phyloP scores from a whole-genome alignment of 2,113 vertebrate species.

The Sula dactylatra region DNA sequence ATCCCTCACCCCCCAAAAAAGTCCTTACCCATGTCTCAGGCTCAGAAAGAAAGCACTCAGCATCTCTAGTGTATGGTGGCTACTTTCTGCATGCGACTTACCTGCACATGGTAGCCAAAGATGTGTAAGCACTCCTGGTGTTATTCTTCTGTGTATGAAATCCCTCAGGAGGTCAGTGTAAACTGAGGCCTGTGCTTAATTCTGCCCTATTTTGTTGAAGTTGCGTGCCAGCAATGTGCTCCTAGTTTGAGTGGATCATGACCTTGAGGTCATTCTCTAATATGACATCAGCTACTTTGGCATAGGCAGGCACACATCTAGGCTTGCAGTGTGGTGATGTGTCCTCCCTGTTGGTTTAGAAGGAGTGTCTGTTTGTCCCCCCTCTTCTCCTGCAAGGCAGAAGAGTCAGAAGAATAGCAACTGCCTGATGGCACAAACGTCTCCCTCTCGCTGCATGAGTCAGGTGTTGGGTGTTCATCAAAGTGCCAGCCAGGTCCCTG shows the following conservation, averaged over 20 bases:
- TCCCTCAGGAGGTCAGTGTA: not conserved
- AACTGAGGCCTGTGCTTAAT: not conserved
- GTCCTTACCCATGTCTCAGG: not conserved
- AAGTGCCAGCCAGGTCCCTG: not conserved
- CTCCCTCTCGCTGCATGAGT: fast-evolving
- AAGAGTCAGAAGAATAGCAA: not conserved
- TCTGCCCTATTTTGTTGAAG: not conserved
- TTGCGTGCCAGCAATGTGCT: not conserved
- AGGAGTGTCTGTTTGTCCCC: not conserved
- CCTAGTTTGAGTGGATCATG: not conserved
- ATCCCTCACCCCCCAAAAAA: too few species aligned
- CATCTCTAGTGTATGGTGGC: not conserved
- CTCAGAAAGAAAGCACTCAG: not conserved
- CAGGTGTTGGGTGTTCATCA: not conserved
- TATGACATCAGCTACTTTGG: not conserved
- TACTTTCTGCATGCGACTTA: not conserved
- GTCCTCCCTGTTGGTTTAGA: not conserved
- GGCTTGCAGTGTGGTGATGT: not conserved
- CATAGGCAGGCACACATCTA: not conserved
- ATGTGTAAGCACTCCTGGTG: not conserved
- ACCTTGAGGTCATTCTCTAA: not conserved
- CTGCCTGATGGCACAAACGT: not conserved
- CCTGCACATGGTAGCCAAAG: not conserved
- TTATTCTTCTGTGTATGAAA: not conserved
- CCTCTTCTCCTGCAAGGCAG: not conserved